Evolutionary conservation across 35 echinoderm and acorn worm species (phyloP).

Genomic region (Eucidaris tribuloides): DNA sequence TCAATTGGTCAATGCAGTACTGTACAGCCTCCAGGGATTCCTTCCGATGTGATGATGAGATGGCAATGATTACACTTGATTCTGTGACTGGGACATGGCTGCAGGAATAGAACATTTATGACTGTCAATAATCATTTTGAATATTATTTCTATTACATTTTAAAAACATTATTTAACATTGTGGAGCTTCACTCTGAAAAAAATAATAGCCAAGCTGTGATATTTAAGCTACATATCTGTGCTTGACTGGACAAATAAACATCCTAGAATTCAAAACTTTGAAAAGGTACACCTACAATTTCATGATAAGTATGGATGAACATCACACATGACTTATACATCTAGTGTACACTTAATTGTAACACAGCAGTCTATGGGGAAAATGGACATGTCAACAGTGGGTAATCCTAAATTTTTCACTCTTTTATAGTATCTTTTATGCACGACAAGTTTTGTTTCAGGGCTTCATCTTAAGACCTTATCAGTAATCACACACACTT

Average conservation of each 20-base stretch:
- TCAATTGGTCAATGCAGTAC: conserved; percentile 93
- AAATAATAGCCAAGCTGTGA: neutral
- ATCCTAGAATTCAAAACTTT: neutral
- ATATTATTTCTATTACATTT: neutral
- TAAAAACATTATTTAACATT: too few species aligned
- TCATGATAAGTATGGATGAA: neutral
- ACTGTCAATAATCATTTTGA: neutral
- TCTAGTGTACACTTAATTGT: too few species aligned
- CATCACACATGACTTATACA: too few species aligned
- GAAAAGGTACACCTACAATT: neutral
- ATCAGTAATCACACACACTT: neutral
- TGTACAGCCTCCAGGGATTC: conserved; percentile 84
- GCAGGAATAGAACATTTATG: neutral
- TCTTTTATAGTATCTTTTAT: neutral
- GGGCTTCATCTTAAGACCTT: neutral
- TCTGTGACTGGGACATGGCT: conserved; percentile 88
- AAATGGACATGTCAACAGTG: too few species aligned
- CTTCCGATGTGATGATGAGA: conserved; percentile 84
- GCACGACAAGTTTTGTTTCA: neutral
- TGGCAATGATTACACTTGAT: conserved; percentile 86
- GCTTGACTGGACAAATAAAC: neutral
- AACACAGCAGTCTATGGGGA: too few species aligned
- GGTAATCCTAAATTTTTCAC: too few species aligned
- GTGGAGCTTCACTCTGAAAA: too few species aligned
- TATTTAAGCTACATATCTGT: neutral